Base-by-base conservation (phyloP, 1,140 invertebrate genomes). In the Eurosta solidaginis region DNA sequence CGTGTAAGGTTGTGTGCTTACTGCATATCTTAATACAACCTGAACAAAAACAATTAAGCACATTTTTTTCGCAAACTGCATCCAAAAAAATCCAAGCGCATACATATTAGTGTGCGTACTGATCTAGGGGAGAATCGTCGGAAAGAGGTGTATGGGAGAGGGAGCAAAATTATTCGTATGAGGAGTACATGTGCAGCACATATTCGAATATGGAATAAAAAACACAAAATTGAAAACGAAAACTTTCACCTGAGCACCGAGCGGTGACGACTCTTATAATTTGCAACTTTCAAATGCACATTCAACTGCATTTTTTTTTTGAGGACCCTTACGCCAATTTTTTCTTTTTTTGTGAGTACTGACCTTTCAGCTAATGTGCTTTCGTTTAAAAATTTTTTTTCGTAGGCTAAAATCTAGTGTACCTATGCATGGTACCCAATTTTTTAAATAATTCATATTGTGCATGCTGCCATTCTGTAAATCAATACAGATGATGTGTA, bases 201-300 rank as follows among this genome's bases (percentile, higher is more conserved):
- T 9, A 68, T 68, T 36, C 25, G 59, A 68, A 68, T 40, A 17
- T 7, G n/a, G 1, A 36, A 59, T 29, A 33, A 36, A 33, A 29
- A 29, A 17, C 27, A 27, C 33, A 36, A 68, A 68, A 68, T 68
- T 68, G 59, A 68, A 68, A 68, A 68, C 14, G 59, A 40, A 68
- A 68, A 68, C 59, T 68, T 68, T 68, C 59, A 68, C 59, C 59
- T 68, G 59, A 68, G 59, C 59, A 68, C 33, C 20, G 33, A 40
- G 59, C 59, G 59, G 10, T 33, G 59, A 68, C 59, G 59, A 68
- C 59, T 68, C 59, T 68, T 68, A 68, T 68, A 68, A 68, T 68
- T 68, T 68, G 59, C 40, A 68, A 68, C 59, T 68, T 68, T 68
- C 59, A 68, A 68, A 68, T 68, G 36, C 59, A 68, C 59, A 68